Base-by-base conservation (phyloP, 2,888 invertebrate genomes). In the Odontothrips loti region DNA sequence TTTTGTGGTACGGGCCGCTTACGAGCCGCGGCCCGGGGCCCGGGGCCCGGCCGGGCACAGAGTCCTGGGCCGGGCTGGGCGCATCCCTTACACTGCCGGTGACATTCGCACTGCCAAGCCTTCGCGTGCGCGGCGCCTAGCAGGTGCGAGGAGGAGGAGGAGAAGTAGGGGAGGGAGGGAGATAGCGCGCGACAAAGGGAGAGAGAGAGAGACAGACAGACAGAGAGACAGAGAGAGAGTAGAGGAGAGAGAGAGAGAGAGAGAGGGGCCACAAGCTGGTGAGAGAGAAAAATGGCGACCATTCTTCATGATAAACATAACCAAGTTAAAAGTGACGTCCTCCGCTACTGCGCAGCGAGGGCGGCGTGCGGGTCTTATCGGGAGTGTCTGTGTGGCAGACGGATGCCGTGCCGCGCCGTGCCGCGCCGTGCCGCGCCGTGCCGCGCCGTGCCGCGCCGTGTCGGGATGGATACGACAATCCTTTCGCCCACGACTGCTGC, bases 291-390 rank as follows among this genome's bases (percentile, higher is more conserved):
- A 58, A 58, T 58, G 58, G 58, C 58, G 15, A 58, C 58, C 58
- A 58, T 58, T 58, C 58, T 58, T 58, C 58, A 58, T 58, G 58
- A 58, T 58, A 58, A 58, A 58, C 58, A 58, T 58, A 58, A 58
- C 58, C 58, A 58, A 58, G 58, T 58, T 58, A 58, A 58, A 58
- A 58, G 58, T 11, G 58, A 58, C 58, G 58, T 58, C 58, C 34
- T 6, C 34, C n/a, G 58, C 15, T 58, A 17, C n/a, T 17, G 58
- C 15, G 58, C n/a, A 2, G 34, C 34, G 34, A 6, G 34, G 34
- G 34, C 34, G 34, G 34, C 34, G 20, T 58, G 58, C 58, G 58
- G 58, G 58, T n/a, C 58, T 58, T 58, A 58, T 58, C 58, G 58
- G 10, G 58, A 10, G 58, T 43, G 34, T 58, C 58, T 58, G 58